A percentile compares a stretch with the other conserved stretches of the same genome.
Conservation (phyloP, 2,797 vertebrate species). For the Catamblyrhynchus diadema region DNA sequence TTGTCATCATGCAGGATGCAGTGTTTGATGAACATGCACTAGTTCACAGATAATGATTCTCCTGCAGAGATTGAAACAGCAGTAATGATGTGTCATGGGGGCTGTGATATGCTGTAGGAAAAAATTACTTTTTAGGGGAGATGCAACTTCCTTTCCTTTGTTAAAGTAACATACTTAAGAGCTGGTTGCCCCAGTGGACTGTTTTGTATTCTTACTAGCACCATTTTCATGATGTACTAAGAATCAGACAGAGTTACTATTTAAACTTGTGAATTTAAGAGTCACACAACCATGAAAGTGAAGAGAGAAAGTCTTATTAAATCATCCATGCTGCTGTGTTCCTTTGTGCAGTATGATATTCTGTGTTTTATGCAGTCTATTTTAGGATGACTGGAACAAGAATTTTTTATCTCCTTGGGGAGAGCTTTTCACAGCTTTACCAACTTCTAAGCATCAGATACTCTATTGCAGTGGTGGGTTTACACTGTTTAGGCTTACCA, state of each 20-base stretch:
- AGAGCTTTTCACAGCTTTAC: not conserved
- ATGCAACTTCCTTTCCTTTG: constrained; percentile 3
- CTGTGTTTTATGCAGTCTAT: not conserved
- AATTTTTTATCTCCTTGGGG: not conserved
- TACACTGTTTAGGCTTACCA: not conserved
- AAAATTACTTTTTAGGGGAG: not conserved
- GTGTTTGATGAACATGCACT: not conserved
- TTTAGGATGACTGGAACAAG: not conserved
- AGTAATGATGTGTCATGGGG: not conserved
- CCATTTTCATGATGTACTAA: not conserved
- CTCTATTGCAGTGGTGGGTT: not conserved
- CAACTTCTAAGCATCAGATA: not conserved
- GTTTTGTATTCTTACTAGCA: not conserved
- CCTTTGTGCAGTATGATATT: not conserved
- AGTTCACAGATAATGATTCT: constrained; percentile 12
- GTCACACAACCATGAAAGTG: not conserved
- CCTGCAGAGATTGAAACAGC: constrained; percentile 1
- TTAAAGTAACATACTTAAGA: not conserved
- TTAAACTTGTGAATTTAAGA: not conserved
- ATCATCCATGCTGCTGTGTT: not conserved
- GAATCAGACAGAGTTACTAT: not conserved
- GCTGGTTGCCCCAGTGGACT: not conserved
- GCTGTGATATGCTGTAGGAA: not conserved
- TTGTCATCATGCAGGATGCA: not conserved
- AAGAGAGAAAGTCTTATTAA: not conserved